Evolutionary conservation across 2,888 invertebrate genomes (phyloP), one percentile per base, ranked within the genome.

Genomic region (Gisinianus flammeolus): DNA sequence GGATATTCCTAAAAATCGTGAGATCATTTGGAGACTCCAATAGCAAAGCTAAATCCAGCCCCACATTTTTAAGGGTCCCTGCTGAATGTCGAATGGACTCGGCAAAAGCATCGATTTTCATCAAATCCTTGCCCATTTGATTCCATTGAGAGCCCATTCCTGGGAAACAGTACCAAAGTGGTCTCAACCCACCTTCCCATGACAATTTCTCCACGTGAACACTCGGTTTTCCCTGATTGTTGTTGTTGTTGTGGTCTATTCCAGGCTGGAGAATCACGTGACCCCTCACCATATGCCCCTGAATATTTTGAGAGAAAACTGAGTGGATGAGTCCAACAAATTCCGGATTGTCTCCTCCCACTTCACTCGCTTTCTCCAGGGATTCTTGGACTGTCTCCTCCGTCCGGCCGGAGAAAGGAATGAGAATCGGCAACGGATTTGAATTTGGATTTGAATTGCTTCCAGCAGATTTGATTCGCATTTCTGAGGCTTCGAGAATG

Each of bases 111-210:
- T 19, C 22, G n/a, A n/a, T n/a, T 62, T 62, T 62, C 4, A 24
- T 22, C 6, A 62, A 5, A 22, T 62, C 62, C 24, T 24, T 2
- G 8, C 62, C 62, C 26, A 62, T 62, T 24, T 24, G 24, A 24
- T 22, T 24, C 62, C 62, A 62, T 62, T 62, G 62, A 62, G 24
- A 22, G 2, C 62, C 62, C 26, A 62, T 62, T 12, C 62, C 62
- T 3, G 26, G 26, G 62, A 62, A 62, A 2, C n/a, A 3, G 26
- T 24, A 62, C 24, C 62, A 62, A 24, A 62, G 2, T 6, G 62
- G 62, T 24, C 62, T 2, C 8, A 2, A 3, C 4, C 4, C 26
- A 2, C 8, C 6, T 4, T 62, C 62, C n/a, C n/a, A n/a, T n/a
- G n/a, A n/a, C 2, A 6, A 22, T 22, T 22, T 24, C 4, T 24